Base-by-base conservation (phyloP, 2,888 invertebrate genomes). In the Ophonus ardosiacus region DNA sequence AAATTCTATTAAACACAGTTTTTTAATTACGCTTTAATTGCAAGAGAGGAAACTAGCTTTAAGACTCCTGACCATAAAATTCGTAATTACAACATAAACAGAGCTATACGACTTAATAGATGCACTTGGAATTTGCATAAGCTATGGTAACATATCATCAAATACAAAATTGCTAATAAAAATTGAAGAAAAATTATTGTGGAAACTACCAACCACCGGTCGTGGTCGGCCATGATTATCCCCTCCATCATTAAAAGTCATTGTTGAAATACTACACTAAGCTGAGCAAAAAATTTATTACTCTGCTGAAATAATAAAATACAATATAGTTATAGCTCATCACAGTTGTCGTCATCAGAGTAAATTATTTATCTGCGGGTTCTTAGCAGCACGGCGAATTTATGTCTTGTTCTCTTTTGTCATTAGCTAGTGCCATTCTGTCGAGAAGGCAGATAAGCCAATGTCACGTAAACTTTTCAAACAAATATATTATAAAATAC, bases 21-120 rank as follows among this genome's bases (percentile, higher is more conserved):
- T 83, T 83, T 83, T 74, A 83, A 83, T 83, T 83, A 76, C 83
- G 74, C n/a, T 83, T 83, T 83, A 83, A 83, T 83, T 83, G 76
- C 83, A 56, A 17, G 38, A 83, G 57, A 59, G 83, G 74, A 83
- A 83, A 83, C 71, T 74, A 31, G 61, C 78, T 78, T 63, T 68
- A 80, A 85, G 85, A 80, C 80, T 74, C 18, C 79, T 59, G 79
- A 79, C 85, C 85, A 85, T 85, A 85, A 85, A 85, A 85, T 85
- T 85, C 80, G 71, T 85, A 85, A 85, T 85, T 85, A 85, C 85
- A 79, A 78, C 84, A 84, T 84, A 84, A 84, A 84, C 76, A 83
- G 76, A 57, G 21, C 76, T 76, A 76, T 68, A 68, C 24, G 61
- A 43, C 78, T 84, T 84, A 84, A 84, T 84, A 84, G 78, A 84